Evolutionary conservation across 2,797 vertebrate species (phyloP), one percentile per base, ranked within the genome.

Genomic region (Sardinella longiceps): DNA sequence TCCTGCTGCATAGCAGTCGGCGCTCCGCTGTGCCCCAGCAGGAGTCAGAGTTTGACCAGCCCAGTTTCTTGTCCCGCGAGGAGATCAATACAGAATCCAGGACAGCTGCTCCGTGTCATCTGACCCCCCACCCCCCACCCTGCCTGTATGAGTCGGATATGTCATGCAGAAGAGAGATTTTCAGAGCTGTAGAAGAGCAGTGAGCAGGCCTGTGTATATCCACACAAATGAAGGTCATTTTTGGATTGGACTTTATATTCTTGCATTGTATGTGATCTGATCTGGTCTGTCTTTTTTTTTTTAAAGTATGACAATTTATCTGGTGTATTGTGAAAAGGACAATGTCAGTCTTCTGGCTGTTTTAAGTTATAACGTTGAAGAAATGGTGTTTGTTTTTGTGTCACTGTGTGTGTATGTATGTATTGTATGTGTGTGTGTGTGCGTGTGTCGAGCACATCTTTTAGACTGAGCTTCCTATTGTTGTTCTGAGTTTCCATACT

Each of bases 221-320:
- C 33, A 37, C 14, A 80, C 83, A 81, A 88, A 86, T 77, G 80
- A 50, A 58, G 14, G 30, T 45, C 20, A 56, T 82, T 83, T 33
- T 85, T 88, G 39, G 28, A 18, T 85, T 81, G 84, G 53, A 86
- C 74, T 82, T 85, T 87, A 84, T 87, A 85, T 53, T 74, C 89
- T 81, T 91, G 51, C 85, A 85, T 86, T 81, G 77, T 83, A 86
- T 83, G 81, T 86, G 66, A 74, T 58, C 66, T 39, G 70, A 77
- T 39, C 60, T n/a, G n/a, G 33, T 30, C 30, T 77, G 14, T 74
- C 30, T 43, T 77, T 77, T 43, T 74, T 15, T 43, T 77, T 77
- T 43, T 18, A 83, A 82, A 60, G 60, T 60, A 3, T 45, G 70
- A 53, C 28, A 56, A 28, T 87, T 87, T 85, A 83, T 84, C 80